Conservation (phyloP, 2,888 invertebrate species). For the Timema cristinae region DNA sequence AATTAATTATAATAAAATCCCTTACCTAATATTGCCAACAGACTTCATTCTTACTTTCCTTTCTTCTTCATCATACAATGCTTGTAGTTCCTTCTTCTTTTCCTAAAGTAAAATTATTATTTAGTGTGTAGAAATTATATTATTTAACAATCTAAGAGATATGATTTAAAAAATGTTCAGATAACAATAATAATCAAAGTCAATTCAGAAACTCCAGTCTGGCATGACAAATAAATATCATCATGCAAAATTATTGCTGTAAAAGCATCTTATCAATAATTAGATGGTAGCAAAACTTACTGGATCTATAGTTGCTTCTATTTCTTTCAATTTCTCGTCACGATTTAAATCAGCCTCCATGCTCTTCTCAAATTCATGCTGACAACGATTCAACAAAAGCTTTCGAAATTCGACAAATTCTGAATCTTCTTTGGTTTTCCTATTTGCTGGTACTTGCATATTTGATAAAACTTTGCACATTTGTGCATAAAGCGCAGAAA, state of each 20-base stretch:
- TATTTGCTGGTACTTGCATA: slow-evolving; percentile 56
- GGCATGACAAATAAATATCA: too few relatives aligned
- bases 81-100: slow-evolving; percentile 69
- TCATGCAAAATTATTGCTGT: too few relatives aligned
- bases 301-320: slow-evolving; percentile 54
- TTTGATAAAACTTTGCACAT: slow-evolving; percentile 71
- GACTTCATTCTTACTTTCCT: slow-evolving; percentile 75
- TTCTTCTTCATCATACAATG: slow-evolving; percentile 71
- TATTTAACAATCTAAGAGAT: background rate
- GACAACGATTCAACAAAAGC: slow-evolving; percentile 78
- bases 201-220: background rate
- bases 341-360: slow-evolving; percentile 63
- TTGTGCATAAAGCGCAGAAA: slow-evolving; percentile 85
- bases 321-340: slow-evolving; percentile 52
- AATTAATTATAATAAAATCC: slow-evolving; percentile 7
- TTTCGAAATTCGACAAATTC: slow-evolving; percentile 62
- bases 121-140: slow-evolving; percentile 13
- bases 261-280: too few relatives aligned
- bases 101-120: slow-evolving; percentile 43
- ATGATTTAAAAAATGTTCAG: background rate
- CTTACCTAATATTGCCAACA: slow-evolving; percentile 82
- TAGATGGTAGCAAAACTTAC: slow-evolving; percentile 42
- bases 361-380: slow-evolving; percentile 83
- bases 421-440: slow-evolving; percentile 22
- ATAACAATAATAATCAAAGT: background rate